Base-by-base conservation (phyloP, 1,140 invertebrate genomes). In the Zaprionus kolodkinae region DNA sequence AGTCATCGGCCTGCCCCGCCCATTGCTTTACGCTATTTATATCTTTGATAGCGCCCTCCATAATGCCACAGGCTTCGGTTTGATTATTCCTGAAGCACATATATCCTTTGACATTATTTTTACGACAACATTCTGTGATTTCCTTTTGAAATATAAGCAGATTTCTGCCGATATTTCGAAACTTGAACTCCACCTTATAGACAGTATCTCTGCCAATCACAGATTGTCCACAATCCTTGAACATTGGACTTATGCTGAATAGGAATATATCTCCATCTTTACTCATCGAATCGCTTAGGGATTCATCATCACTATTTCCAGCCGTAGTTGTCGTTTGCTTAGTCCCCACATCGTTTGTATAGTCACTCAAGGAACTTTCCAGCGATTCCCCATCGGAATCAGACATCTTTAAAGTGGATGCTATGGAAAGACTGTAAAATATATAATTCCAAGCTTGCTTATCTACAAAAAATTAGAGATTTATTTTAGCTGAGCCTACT, bases 11-110 rank as follows among this genome's bases (percentile, higher is more conserved):
- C 12, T 2, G n/a, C 11, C 7, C 0, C 1, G 62, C 12, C 71
- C 71, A 73, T 3, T 61, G 0, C 38, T 61, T 67, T 6, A 68
- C 10, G 17, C 17, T 2, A 12, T 60, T 73, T 0, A 73, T 55
- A 27, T 43, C 0, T 36, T 11, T 43, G 10, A 35, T 61, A 9
- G 13, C 10, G 6, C 71, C 71, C 21, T 62, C 71, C 45, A 68
- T 13, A 0, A 45, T 11, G 2, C 71, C 71, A 10, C 0, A 1
- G 0, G 64, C 64, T 10, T 12, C 6, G 3, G 38, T 48, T 17
- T 50, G 15, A 13, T 25, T 43, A 0, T 45, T n/a, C 5, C 4
- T 15, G 12, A n/a, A 62, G 1, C 38, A 30, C 2, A 73, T 17
- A 6, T 61, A 68, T 10, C 71, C 71, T 12, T 17, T 6, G 11